These are phyloP conservation scores for Upupa epops DNA, from an alignment of 2,113 vertebrate species.

Conservation along the genomic window DNA sequence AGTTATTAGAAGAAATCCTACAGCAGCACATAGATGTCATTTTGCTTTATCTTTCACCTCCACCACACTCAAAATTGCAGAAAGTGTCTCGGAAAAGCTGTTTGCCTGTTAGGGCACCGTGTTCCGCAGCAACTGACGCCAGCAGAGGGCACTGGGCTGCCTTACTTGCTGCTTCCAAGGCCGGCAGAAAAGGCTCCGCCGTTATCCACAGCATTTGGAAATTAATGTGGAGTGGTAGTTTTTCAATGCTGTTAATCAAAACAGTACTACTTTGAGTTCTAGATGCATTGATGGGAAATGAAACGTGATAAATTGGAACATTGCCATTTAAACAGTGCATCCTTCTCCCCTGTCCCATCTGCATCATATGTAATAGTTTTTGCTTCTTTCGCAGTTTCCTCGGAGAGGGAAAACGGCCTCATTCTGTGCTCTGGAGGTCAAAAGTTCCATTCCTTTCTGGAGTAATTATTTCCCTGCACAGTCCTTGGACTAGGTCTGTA, in stretches of 20 bases:
- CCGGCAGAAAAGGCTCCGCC: not conserved
- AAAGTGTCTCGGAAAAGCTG: not conserved
- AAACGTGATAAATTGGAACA: fast-evolving
- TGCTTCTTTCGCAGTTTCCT: not conserved
- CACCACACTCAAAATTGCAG: fast-evolving
- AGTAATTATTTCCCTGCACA: no score
- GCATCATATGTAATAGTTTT: not conserved
- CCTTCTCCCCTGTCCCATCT: not conserved
- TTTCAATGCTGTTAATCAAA: not conserved
- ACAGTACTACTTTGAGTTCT: not conserved
- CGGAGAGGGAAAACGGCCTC: not conserved
- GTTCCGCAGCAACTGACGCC: not conserved
- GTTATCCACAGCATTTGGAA: not conserved
- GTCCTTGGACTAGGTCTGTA: not conserved
- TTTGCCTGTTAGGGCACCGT: fast-evolving
- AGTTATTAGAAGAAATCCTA: fast-evolving
- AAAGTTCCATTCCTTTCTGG: not conserved
- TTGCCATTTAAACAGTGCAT: not conserved
- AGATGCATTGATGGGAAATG: fast-evolving
- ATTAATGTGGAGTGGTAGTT: not conserved
- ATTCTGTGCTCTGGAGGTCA: not conserved
- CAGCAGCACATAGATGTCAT: fast-evolving
- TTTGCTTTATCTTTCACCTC: not conserved
- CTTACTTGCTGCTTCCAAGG: not conserved
- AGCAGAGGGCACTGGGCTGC: not conserved